Conservation (phyloP, 2,888 invertebrate species). For the Drosophila demipolita region DNA sequence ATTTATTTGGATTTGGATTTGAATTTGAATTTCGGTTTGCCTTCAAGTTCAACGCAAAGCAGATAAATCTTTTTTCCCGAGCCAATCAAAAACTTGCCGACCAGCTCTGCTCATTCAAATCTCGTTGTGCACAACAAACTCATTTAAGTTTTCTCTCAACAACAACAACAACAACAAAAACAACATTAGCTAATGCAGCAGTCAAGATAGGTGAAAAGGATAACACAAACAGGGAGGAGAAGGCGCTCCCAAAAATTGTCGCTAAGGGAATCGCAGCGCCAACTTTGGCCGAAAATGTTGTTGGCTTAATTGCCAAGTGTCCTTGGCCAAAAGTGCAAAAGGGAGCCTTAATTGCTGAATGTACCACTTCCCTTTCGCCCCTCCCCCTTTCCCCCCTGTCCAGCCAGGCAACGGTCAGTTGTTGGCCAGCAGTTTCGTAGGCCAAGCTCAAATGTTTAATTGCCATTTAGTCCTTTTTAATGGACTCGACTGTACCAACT, state of each 20-base stretch:
- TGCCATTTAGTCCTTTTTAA: constrained; percentile 83
- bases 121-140: constrained; percentile 60
- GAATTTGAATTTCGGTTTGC: constrained; percentile 23
- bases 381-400: not conserved
- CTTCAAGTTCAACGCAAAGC: constrained; percentile 35
- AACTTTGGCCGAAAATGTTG: constrained; percentile 66
- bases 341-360: constrained; percentile 75
- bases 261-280: constrained; percentile 68
- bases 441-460: constrained; percentile 81
- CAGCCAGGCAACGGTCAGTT: constrained; percentile 46
- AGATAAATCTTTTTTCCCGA: constrained; percentile 68
- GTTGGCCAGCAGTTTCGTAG: constrained; percentile 29
- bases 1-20: constrained; percentile 27
- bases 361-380: not conserved
- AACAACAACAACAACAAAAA: constrained; percentile 22
- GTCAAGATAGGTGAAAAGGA: constrained; percentile 74
- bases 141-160: constrained; percentile 68
- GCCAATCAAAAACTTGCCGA: constrained; percentile 73
- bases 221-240: constrained; percentile 43
- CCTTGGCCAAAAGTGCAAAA: constrained; percentile 70
- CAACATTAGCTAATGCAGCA: constrained; percentile 32
- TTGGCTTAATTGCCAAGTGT: constrained; percentile 79
- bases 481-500: constrained; percentile 61
- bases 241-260: constrained; percentile 55
- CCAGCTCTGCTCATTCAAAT: constrained; percentile 62